Conservation (phyloP, 2,888 invertebrate species). For the Drosophila suboccidentalis region DNA sequence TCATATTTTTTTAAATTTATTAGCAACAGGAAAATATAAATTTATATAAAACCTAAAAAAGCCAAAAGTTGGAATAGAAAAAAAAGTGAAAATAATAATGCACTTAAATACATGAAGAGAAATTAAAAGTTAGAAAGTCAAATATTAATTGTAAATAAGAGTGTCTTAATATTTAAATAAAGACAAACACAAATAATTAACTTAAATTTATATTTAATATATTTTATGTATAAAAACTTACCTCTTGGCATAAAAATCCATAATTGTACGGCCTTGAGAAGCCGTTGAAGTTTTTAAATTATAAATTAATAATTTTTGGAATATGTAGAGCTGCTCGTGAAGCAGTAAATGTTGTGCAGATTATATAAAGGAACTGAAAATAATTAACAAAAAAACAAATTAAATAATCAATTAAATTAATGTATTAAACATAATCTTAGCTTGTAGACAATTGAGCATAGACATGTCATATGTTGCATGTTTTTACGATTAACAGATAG, state of each 20-base stretch:
- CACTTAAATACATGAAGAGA: background rate
- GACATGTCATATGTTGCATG: constrained; percentile 31
- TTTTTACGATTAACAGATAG: constrained; percentile 43
- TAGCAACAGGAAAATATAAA: background rate
- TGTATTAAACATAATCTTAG: background rate
- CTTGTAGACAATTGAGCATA: background rate
- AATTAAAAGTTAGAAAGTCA: background rate
- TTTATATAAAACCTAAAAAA: background rate
- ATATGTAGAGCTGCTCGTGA: constrained; percentile 25
- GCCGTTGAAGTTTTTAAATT: constrained; percentile 58
- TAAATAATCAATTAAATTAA: constrained; percentile 1
- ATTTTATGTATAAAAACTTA: background rate
- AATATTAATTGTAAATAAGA: background rate
- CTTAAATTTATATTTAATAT: background rate
- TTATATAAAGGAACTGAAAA: constrained; percentile 48
- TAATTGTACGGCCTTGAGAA: constrained; percentile 76
- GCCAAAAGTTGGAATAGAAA: background rate
- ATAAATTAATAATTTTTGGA: constrained; percentile 20
- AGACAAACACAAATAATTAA: background rate
- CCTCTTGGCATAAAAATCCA: constrained; percentile 79
- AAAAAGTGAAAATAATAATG: background rate
- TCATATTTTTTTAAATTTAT: background rate
- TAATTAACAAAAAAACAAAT: constrained; percentile 7
- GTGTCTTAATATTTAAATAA: background rate
- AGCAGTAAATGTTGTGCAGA: constrained; percentile 34